These are phyloP conservation scores for Numenius arquata DNA, from an alignment of 2,113 vertebrate genomes.

Conservation along the genomic window DNA sequence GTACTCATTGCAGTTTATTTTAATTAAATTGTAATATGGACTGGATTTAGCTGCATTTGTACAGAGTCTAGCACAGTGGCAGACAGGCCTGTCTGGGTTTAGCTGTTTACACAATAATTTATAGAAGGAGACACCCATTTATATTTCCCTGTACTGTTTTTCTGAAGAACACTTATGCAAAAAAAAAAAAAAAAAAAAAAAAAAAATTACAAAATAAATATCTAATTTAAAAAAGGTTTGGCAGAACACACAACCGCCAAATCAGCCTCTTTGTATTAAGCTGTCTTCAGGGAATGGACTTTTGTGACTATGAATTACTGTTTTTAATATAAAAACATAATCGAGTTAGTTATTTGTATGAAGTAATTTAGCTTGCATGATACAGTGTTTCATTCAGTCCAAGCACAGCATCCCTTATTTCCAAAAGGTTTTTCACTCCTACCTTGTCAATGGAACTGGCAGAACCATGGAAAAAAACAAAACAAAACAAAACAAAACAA, in stretches of 20 bases:
- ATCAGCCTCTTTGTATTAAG: constrained; percentile 23
- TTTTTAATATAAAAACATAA: constrained; percentile 57
- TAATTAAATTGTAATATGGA: constrained; percentile 23
- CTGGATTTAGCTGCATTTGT: background rate
- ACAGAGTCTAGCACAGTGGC: background rate
- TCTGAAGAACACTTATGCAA: background rate
- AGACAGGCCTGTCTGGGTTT: background rate
- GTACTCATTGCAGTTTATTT: constrained; percentile 1
- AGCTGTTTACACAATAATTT: constrained; percentile 8
- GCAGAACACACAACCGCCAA: background rate
- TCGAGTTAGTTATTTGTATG: background rate
- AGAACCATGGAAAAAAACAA: background rate
- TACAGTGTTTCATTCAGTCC: background rate
- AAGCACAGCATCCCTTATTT: background rate
- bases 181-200: background rate
- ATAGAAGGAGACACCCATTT: background rate
- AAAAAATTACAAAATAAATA: background rate
- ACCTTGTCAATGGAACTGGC: background rate
- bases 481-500: background rate
- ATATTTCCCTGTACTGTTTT: background rate
- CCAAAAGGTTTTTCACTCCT: background rate
- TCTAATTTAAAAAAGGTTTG: constrained; percentile 7
- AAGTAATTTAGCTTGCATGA: background rate
- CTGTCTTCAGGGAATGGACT: constrained; percentile 30
- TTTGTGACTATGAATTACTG: constrained; percentile 55